A percentile compares a stretch with the other conserved stretches of the same genome.
Conservation (phyloP, 2,888 invertebrate species). For the Xestia ashworthii region DNA sequence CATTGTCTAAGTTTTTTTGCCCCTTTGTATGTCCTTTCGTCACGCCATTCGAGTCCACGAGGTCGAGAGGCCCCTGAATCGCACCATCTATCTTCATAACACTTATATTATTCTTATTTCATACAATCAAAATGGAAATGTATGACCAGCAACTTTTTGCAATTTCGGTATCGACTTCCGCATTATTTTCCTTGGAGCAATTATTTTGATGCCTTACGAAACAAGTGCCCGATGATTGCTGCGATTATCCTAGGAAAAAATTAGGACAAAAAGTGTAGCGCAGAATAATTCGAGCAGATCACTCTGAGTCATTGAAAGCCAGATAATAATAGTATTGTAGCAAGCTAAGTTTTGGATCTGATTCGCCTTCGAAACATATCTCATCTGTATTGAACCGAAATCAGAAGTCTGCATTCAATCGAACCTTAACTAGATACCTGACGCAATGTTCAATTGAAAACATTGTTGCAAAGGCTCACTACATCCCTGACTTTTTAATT, state of each 20-base stretch:
- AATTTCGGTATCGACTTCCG: constrained; percentile 66
- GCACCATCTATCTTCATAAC: constrained; percentile 68
- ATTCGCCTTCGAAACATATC: constrained; percentile 68
- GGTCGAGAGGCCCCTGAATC: constrained; percentile 77
- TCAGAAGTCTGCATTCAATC: constrained; percentile 66
- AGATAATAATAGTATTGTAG: constrained; percentile 75
- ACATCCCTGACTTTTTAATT: constrained; percentile 78
- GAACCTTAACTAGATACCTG: constrained; percentile 55
- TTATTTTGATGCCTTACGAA: constrained; percentile 60
- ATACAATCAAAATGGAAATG: constrained; percentile 59
- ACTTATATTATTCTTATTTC: constrained; percentile 59
- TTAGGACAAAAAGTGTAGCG: constrained; percentile 73
- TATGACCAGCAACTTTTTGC: constrained; percentile 60
- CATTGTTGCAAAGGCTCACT: constrained; percentile 64
- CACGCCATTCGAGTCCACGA: constrained; percentile 76
- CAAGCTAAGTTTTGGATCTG: constrained; percentile 69
- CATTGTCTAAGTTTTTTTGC: constrained; percentile 74
- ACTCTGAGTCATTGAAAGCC: constrained; percentile 75
- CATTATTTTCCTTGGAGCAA: constrained; percentile 67
- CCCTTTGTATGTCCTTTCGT: constrained; percentile 77
- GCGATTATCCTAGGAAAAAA: constrained; percentile 71
- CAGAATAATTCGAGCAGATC: constrained; percentile 81
- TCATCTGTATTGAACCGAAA: constrained; percentile 72
- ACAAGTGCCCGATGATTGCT: constrained; percentile 72
- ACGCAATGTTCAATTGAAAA: constrained; percentile 68